A percentile compares a stretch with the other conserved stretches of the same genome.
phyloP scores from a whole-genome alignment of 2,888 invertebrate species.

The Drosophila mimica region DNA sequence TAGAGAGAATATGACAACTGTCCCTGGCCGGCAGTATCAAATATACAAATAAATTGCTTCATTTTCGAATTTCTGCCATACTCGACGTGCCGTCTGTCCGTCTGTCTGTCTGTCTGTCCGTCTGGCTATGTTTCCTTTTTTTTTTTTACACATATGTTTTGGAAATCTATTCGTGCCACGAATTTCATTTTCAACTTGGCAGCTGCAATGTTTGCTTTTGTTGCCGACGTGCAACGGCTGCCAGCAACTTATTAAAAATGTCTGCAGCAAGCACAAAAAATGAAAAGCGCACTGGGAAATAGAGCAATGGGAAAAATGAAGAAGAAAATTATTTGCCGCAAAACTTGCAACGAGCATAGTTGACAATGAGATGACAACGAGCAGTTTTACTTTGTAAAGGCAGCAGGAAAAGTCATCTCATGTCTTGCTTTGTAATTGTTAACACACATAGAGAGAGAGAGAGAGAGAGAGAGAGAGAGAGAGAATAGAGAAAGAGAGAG shows the following conservation, averaged over 20 bases:
- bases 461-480: slow-evolving; percentile 15
- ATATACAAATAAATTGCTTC: slow-evolving; percentile 79
- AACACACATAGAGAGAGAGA: slow-evolving; percentile 13
- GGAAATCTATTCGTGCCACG: slow-evolving; percentile 79
- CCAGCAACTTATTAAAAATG: slow-evolving; percentile 81
- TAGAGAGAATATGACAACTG: slow-evolving; percentile 61
- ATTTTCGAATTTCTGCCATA: slow-evolving; percentile 80
- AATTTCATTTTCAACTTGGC: slow-evolving; percentile 79
- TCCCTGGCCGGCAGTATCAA: slow-evolving; percentile 66
- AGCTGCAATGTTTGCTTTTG: slow-evolving; percentile 71
- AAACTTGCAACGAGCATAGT: slow-evolving; percentile 53
- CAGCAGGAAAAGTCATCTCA: slow-evolving; percentile 47
- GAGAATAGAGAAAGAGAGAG: no score
- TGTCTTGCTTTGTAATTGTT: slow-evolving; percentile 69
- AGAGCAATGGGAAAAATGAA: slow-evolving; percentile 9
- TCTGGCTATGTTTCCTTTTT: slow-evolving; percentile 51
- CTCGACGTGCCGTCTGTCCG: slow-evolving; percentile 61
- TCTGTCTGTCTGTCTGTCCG: slow-evolving; percentile 9
- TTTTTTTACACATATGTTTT: slow-evolving; percentile 67
- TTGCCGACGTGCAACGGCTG: slow-evolving; percentile 78
- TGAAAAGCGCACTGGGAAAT: slow-evolving; percentile 21
- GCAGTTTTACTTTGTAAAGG: slow-evolving; percentile 49
- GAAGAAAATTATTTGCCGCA: slow-evolving; percentile 73
- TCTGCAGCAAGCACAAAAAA: slow-evolving; percentile 56
- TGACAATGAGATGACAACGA: slow-evolving; percentile 69